Conservation (phyloP, 2,113 vertebrate genomes). For the Marmota monax region DNA sequence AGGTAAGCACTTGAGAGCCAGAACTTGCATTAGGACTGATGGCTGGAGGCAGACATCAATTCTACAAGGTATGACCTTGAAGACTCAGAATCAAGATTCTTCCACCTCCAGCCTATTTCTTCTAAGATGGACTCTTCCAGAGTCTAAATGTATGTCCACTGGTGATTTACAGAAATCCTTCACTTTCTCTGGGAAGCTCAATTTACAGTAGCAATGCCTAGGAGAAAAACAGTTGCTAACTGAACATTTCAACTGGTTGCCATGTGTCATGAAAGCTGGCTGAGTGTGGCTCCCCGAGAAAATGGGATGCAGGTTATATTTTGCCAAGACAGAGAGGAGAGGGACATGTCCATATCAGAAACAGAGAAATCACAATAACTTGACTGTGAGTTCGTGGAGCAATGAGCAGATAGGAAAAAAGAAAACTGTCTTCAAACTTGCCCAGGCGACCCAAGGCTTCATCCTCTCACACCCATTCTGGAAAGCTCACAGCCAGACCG, state of each 20-base stretch:
- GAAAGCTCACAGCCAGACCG: neutral
- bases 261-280: neutral
- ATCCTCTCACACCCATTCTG: neutral
- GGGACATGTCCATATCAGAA: neutral
- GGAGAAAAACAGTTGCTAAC: neutral
- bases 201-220: neutral
- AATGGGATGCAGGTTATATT: neutral
- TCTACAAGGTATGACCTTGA: neutral
- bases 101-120: neutral
- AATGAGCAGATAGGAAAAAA: neutral
- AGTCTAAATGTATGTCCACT: neutral
- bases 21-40: neutral
- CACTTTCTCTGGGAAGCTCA: neutral
- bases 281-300: neutral
- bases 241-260: neutral
- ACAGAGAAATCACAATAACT: fast-evolving
- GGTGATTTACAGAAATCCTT: neutral
- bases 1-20: neutral
- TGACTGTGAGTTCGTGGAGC: fast-evolving
- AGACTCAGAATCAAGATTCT: neutral
- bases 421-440: no score
- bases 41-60: neutral
- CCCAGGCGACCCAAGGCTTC: neutral
- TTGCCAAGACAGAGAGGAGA: neutral
- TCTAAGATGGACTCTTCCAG: neutral